Evolutionary conservation across 2,888 invertebrate genomes (phyloP), one percentile per base, ranked within the genome.

Genomic region (Apamea epomidion): DNA sequence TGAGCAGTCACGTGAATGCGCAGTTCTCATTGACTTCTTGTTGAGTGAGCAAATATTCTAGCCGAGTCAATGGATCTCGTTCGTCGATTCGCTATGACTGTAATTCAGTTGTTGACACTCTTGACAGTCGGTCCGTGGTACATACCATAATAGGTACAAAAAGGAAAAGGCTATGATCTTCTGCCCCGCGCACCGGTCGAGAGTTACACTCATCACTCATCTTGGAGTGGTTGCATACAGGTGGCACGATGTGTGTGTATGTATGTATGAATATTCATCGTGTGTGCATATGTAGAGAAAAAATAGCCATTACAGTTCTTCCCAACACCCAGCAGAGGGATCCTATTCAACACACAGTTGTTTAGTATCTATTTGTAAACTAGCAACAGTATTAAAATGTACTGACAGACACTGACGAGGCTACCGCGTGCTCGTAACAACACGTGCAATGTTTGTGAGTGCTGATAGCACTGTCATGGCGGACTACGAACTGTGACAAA

Each of bases 381-480:
- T 64, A 54, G n/a, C 6, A 45, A 16, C 42, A 21, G 18, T 48
- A 21, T 18, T n/a, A 10, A 73, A 25, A 25, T 18, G 25, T 7
- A 82, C 18, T 62, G 45, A 62, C 73, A 21, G 65, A 62, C 32
- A 42, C 16, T 37, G 72, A 60, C 25, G 54, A 65, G 14, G 37
- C 29, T 7, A n/a, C 12, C 37, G 51, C 60, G 16, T 51, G 48
- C 45, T 71, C 58, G 71, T 74, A 42, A 72, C 14, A n/a, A 58
- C 62, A 64, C 54, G 68, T 73, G 73, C 42, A 67, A 79, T 64
- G 72, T 25, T 45, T 62, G 74, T 37, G 29, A 29, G 77, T 76
- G 82, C 25, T 86, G 86, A 82, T 32, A 71, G n/a, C 74, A 58
- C 37, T 85, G 76, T 76, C 85, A 82, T 67, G 70, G 73, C 51